Percentiles rank a stretch among this genome's conserved stretches.
These are phyloP conservation scores for Pongo abelii DNA, from an alignment of 2,113 vertebrate species.

Conservation along the genomic window DNA sequence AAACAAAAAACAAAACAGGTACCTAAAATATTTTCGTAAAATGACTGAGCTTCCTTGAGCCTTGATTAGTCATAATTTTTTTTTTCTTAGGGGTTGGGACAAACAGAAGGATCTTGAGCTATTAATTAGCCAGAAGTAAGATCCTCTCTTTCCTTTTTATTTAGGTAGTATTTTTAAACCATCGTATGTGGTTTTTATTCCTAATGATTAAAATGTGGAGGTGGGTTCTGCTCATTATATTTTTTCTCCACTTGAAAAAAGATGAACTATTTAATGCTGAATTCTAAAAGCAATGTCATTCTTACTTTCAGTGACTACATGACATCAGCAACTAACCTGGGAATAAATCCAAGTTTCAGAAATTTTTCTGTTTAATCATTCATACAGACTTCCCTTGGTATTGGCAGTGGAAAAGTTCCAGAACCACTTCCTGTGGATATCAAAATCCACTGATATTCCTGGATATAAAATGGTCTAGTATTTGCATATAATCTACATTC, in stretches of 20 bases:
- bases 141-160: neutral
- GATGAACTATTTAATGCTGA: neutral
- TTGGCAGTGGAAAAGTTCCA: neutral
- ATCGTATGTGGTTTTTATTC: neutral
- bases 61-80: neutral
- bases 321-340: neutral
- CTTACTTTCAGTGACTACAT: neutral
- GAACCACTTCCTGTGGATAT: neutral
- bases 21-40: neutral
- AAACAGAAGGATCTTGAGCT: neutral
- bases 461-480: neutral
- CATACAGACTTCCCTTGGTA: neutral
- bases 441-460: neutral
- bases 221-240: neutral
- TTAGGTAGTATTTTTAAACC: neutral
- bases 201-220: neutral
- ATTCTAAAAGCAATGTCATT: neutral
- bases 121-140: neutral
- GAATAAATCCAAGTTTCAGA: neutral
- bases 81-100: neutral
- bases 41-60: neutral
- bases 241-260: neutral
- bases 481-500: neutral
- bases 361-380: neutral
- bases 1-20: neutral